phyloP scores from a whole-genome alignment of 2,113 vertebrate genomes.

The Parus major region DNA sequence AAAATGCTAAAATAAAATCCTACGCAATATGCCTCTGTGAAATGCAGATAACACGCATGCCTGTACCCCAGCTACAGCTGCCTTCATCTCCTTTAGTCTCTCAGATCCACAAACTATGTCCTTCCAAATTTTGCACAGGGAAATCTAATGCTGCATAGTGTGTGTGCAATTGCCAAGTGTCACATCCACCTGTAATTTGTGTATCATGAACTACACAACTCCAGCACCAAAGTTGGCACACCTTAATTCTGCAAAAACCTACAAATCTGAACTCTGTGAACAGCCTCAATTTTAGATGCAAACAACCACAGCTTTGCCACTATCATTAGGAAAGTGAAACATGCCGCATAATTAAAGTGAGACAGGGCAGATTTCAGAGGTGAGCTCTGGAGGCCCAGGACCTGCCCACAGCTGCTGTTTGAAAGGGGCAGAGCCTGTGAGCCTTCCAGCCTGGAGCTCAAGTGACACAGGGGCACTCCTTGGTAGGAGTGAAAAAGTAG shows the following conservation, averaged over 20 bases:
- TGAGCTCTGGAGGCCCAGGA: neutral
- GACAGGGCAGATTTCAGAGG: neutral
- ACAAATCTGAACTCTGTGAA: neutral
- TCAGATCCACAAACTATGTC: neutral
- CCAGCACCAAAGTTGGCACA: neutral
- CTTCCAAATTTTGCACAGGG: neutral
- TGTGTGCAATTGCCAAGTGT: neutral
- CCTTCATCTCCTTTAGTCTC: neutral
- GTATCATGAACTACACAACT: neutral
- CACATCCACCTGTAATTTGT: neutral
- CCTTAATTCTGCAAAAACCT: neutral
- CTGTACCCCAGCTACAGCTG: neutral
- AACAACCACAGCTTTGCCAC: neutral
- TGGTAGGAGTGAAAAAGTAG: neutral
- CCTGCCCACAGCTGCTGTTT: neutral
- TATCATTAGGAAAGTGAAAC: neutral
- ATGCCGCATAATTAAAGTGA: neutral
- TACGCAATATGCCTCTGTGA: neutral
- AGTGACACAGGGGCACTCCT: neutral
- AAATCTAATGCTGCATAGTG: neutral
- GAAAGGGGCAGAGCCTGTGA: accelerated
- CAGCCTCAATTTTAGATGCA: neutral
- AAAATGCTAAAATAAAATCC: neutral
- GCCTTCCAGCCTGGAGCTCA: accelerated
- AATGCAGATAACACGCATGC: neutral